phyloP scores from a whole-genome alignment of 2,113 vertebrate genomes.

The Steatornis caripensis region DNA sequence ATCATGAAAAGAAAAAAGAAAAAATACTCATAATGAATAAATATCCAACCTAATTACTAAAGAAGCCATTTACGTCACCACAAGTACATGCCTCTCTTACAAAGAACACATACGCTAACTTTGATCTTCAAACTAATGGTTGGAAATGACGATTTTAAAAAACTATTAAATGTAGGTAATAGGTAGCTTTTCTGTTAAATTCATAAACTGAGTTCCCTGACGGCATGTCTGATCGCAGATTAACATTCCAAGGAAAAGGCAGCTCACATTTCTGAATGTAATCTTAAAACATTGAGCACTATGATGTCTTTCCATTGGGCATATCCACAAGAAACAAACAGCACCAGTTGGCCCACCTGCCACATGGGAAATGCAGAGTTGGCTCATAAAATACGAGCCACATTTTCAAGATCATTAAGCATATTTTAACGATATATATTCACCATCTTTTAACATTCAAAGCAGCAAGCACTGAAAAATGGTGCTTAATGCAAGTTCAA shows the following conservation, averaged over 20 bases:
- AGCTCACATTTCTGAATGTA: slow-evolving; percentile 68
- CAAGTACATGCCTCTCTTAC: neutral
- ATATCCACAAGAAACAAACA: slow-evolving; percentile 71
- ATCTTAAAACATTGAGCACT: slow-evolving; percentile 69
- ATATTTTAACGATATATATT: neutral
- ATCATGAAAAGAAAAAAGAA: neutral
- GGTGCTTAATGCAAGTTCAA: neutral
- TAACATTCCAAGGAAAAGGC: slow-evolving; percentile 70
- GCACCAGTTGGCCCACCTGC: slow-evolving; percentile 53
- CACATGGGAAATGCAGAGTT: neutral
- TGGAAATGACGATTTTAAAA: neutral
- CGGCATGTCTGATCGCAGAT: neutral
- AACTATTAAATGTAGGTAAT: neutral
- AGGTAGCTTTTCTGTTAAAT: neutral
- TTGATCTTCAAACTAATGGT: neutral
- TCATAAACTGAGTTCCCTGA: neutral
- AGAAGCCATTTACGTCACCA: neutral
- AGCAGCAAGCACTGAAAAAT: neutral
- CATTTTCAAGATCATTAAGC: neutral
- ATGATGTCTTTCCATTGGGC: slow-evolving; percentile 43
- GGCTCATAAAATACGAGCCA: neutral
- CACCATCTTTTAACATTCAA: neutral
- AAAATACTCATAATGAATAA: neutral
- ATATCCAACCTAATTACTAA: neutral
- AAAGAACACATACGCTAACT: neutral